Evolutionary conservation across 2,888 invertebrate genomes (phyloP), one percentile per base, ranked within the genome.

Genomic region (Lepidocyrtoides sp.): DNA sequence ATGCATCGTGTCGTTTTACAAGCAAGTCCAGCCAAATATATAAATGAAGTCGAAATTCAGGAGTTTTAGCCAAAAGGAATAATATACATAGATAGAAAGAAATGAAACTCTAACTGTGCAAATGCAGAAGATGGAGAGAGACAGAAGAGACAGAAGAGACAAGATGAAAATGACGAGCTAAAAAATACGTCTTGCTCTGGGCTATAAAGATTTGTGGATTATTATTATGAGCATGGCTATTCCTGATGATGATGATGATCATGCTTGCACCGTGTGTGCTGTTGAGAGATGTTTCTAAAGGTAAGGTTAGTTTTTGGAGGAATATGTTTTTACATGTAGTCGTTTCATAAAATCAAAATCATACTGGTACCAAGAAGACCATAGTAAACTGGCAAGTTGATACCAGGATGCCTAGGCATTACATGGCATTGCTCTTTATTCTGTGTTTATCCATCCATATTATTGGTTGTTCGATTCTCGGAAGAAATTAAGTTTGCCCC

Each of bases 351-450:
- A 75, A 23, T 69, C 36, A 32, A 41, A 41, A 26, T 32, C 41
- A 84, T 29, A 41, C 83, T 66, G 84, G 84, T 85, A 85, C 84
- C 57, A 72, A 85, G 84, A 85, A 85, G 69, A 54, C 1, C 1
- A 51, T 54, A 36, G 66, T 36, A 69, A 36, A 69, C 66, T 36
- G 66, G 36, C 36, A 17, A 69, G 36, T 29, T n/a, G 29, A 10
- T 10, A 63, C 14, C 17, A 17, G 0, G 1, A 17, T 57, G 2
- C 57, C 23, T 57, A 2, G 2, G 7, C 57, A 17, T 57, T 17
- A 3, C 2, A 20, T 57, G 20, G 17, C 10, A 57, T 20, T 12
- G 57, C 20, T 5, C 20, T 57, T 8, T 8, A 48, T 57, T 57
- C 2, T 5, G 20, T 8, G 20, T 20, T 60, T 7, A 60, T 20